Percentiles rank a stretch among this genome's conserved stretches.
phyloP scores from a whole-genome alignment of 2,888 invertebrate species.

The Volucella bombylans region DNA sequence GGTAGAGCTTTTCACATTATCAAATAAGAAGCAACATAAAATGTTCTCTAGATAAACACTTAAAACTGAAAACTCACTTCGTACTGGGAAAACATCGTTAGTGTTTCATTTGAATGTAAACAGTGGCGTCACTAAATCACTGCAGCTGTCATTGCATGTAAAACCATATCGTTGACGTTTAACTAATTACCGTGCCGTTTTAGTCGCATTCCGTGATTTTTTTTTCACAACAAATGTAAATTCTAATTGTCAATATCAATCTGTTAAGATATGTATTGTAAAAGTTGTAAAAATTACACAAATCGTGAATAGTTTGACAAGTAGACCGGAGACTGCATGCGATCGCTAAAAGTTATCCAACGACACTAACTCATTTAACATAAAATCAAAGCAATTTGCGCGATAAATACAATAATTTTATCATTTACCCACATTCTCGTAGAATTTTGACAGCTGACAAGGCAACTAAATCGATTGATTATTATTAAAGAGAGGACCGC shows the following conservation, averaged over 20 bases:
- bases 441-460: conserved; percentile 30
- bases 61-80: conserved; percentile 38
- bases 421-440: conserved; percentile 42
- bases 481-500: conserved; percentile 32
- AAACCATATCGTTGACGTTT: conserved; percentile 24
- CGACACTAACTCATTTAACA: conserved; percentile 19
- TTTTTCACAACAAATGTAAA: too few relatives aligned
- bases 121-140: conserved; percentile 41
- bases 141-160: conserved; percentile 41
- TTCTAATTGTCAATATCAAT: too few relatives aligned
- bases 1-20: background rate
- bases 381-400: conserved; percentile 5
- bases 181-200: conserved; percentile 25
- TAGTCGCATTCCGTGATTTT: background rate
- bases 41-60: background rate
- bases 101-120: conserved; percentile 46
- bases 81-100: conserved; percentile 27
- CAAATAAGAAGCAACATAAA: background rate
- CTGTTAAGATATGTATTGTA: too few relatives aligned
- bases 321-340: conserved; percentile 32
- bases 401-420: conserved; percentile 55
- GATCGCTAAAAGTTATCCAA: conserved; percentile 32
- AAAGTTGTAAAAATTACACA: background rate
- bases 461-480: conserved; percentile 60
- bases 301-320: conserved; percentile 41